Base-by-base conservation (phyloP, 2,888 invertebrate genomes). In the Molanna angustata region DNA sequence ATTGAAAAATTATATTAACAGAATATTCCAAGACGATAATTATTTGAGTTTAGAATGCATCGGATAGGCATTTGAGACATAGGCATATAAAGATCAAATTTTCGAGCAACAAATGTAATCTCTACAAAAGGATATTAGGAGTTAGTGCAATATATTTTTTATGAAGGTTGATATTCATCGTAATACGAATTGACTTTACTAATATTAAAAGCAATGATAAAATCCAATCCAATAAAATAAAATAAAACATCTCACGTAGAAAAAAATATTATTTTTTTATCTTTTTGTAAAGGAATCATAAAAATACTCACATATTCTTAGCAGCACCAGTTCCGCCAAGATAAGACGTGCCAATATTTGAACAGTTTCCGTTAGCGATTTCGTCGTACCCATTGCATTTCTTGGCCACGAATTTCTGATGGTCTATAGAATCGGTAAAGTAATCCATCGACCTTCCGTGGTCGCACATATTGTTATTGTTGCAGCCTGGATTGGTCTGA, bases 261-360 rank as follows among this genome's bases (percentile, higher is more conserved):
- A 52, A 50, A 41, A 41, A 18, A 27, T 50, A 4, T 4, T 11
- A 27, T 31, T 4, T 11, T 27, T 22, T n/a, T 16, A 4, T 11
- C 7, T 6, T 9, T 9, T 11, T 14, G 13, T 37, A 14, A 37
- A 11, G 13, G 37, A 41, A 20, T 11, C 39, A 37, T 22, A 32
- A 14, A 14, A 7, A 31, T 41, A 35, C 66, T 65, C 50, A 67
- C 69, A 57, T 51, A 64, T 64, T 42, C 46, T 61, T 61, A 27
- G 47, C 31, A 3, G 17, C 13, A 11, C 27, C 18, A 46, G 42
- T 19, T 49, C 60, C 60, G 4, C 61, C 61, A 60, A 61, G 55
- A 14, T 54, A 44, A 9, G 56, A 44, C 1, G 31, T 32, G 17
- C 42, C 33, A 16, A 56, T 21, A 40, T 55, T 56, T 4, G 47